These are phyloP conservation scores for Dysmachus trigonus DNA, from an alignment of 2,888 invertebrate genomes.

Conservation along the genomic window DNA sequence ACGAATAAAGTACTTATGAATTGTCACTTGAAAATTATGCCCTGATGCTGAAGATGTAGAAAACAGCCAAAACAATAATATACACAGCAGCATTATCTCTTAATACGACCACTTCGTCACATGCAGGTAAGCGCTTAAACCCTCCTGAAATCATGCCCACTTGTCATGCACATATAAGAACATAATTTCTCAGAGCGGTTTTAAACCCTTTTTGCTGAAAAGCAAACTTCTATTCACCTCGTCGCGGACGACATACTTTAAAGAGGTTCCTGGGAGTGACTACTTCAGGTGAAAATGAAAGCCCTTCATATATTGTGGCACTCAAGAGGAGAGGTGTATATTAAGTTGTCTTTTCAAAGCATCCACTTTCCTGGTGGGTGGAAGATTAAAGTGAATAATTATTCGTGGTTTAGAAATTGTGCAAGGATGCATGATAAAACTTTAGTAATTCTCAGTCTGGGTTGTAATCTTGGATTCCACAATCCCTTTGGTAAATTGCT, in stretches of 20 bases:
- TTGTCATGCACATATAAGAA: background rate
- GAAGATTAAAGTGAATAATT: background rate
- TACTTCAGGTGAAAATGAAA: background rate
- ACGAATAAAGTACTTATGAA: background rate
- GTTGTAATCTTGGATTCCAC: background rate
- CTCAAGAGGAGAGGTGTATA: background rate
- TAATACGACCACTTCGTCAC: background rate
- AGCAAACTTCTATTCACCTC: background rate
- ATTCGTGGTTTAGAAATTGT: background rate
- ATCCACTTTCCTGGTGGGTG: background rate
- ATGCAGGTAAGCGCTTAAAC: background rate
- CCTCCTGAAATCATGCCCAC: background rate
- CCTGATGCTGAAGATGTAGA: background rate
- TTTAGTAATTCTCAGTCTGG: background rate
- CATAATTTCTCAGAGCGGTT: background rate
- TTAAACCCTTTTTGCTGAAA: background rate
- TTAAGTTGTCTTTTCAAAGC: background rate
- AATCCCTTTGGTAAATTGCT: background rate
- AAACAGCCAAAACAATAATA: background rate
- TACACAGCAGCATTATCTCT: background rate
- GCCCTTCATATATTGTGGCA: background rate
- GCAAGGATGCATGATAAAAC: background rate
- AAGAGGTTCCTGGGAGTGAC: background rate
- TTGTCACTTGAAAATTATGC: background rate
- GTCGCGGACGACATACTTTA: background rate